Evolutionary conservation across 1,140 invertebrate species (phyloP).

Genomic region (Atta colombica): DNA sequence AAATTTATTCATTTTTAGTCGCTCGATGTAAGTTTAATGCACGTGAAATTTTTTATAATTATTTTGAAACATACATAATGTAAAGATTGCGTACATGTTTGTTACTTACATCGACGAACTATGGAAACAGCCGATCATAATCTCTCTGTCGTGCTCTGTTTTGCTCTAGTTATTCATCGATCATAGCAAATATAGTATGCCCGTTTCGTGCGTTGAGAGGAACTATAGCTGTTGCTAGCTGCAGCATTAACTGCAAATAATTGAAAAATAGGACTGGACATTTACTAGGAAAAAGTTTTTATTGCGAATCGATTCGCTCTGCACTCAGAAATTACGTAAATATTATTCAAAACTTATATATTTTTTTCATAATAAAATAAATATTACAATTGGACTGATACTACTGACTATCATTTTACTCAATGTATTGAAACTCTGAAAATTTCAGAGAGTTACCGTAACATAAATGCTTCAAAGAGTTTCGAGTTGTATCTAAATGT

Average conservation of each 20-base stretch:
- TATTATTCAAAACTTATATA: background rate
- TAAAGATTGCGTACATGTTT: background rate
- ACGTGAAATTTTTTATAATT: background rate
- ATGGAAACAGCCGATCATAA: slow-evolving; percentile 26
- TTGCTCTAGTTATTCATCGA: slow-evolving; percentile 54
- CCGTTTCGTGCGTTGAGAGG: background rate
- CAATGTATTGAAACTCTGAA: background rate
- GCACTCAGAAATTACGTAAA: background rate
- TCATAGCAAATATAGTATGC: slow-evolving; percentile 23
- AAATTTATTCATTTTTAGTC: slow-evolving; percentile 4
- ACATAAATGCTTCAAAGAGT: background rate
- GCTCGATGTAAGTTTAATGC: background rate
- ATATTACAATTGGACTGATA: background rate
- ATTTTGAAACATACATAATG: background rate
- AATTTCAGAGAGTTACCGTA: background rate
- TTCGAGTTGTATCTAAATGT: background rate
- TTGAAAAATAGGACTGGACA: background rate
- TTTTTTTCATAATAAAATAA: background rate
- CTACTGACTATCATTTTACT: background rate
- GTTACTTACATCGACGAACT: background rate
- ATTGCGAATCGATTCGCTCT: background rate
- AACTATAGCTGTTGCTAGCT: background rate
- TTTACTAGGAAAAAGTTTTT: background rate
- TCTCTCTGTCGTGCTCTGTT: slow-evolving; percentile 37
- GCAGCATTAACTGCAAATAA: slow-evolving; percentile 8